Evolutionary conservation across 2,888 invertebrate species (phyloP), one percentile per base, ranked within the genome.

Genomic region (Xanthia togata): DNA sequence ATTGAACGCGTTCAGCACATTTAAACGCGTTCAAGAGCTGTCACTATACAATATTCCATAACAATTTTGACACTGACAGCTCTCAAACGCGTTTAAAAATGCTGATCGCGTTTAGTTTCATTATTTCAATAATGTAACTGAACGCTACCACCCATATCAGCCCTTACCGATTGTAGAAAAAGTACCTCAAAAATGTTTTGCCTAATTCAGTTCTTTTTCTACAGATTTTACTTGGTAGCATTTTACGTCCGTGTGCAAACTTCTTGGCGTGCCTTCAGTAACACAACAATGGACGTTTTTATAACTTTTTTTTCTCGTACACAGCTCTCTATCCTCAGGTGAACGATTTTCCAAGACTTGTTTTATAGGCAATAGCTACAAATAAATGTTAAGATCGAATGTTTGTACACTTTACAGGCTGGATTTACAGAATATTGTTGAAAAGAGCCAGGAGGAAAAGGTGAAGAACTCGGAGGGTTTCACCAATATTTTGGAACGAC

Each of bases 241-340:
- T 11, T 91, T 11, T 94, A 95, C 74, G 87, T 90, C 35, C 94
- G 90, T 91, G 76, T 92, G n/a, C 92, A 93, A 81, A 94, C 92
- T 4, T 90, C 93, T 0, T 92, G 91, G 92, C 86, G 92, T 5
- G 94, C 92, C n/a, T 83, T 90, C 50, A 89, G 89, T 73, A 94
- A 94, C 70, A 92, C 94, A 20, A 90, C 92, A 8, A 91, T 93
- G 83, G 94, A 95, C 73, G 88, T 89, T 57, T 91, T 93, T 78
- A 90, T 94, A 55, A 84, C 91, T 2, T 92, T 88, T n/a, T 82
- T 87, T 93, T 23, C 86, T 93, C 41, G 92, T 91, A 31, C 93
- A 23, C 95, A 95, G 87, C 78, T 95, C 50, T 85, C 89, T 53
- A 94, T 94, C 83, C 85, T 95, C 57, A 92, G 94, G 95, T 94